phyloP scores from a whole-genome alignment of 2,113 vertebrate species.

The Castor canadensis region DNA sequence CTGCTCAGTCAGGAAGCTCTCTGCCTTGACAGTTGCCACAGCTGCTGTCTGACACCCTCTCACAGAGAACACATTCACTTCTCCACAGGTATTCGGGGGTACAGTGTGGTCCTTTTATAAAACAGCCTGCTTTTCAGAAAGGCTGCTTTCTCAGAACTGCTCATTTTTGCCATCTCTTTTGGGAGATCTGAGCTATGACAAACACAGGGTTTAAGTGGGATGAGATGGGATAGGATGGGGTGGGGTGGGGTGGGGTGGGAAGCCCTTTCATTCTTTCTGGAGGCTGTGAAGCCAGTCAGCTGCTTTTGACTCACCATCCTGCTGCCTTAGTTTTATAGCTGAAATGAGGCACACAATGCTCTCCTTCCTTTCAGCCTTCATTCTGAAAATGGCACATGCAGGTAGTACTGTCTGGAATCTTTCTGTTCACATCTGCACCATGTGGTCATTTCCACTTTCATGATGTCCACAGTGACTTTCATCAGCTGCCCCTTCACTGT shows the following conservation, averaged over 20 bases:
- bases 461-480: not conserved
- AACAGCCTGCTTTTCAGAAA: not conserved
- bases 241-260: constrained; percentile 2
- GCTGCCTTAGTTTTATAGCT: not conserved
- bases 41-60: not conserved
- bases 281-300: constrained; percentile 12
- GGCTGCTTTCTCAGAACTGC: not conserved
- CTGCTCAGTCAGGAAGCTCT: not conserved
- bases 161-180: not conserved
- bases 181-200: not conserved
- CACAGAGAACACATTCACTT: not conserved
- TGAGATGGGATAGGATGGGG: not conserved
- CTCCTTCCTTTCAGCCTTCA: not conserved
- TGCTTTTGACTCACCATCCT: constrained; percentile 13
- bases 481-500: fast-evolving
- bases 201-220: not conserved
- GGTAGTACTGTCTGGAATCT: too few relatives aligned
- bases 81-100: not conserved
- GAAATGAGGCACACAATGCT: not conserved
- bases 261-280: constrained; percentile 27
- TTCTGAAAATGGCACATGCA: fast-evolving
- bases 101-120: constrained; percentile 14
- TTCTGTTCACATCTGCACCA: not conserved
- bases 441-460: not conserved
- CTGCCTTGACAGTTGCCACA: not conserved